phyloP scores from a whole-genome alignment of 2,888 invertebrate genomes.

The Lasioglossum lativentre region DNA sequence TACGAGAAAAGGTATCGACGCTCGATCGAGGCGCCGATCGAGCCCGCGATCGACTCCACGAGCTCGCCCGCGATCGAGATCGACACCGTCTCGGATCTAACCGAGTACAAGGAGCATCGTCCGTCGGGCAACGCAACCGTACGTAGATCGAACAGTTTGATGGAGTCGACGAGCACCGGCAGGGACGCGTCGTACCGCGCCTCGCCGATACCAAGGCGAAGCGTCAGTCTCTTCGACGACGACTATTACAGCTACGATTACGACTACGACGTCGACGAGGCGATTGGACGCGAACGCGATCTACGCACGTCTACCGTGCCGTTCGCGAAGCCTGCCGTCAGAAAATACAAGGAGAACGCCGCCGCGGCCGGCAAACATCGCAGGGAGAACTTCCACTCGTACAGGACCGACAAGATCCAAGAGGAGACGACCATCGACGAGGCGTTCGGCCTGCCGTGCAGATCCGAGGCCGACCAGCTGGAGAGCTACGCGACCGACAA shows the following conservation, averaged over 20 bases:
- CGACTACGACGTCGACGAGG: constrained; percentile 60
- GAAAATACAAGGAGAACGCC: constrained; percentile 75
- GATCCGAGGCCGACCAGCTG: constrained; percentile 30
- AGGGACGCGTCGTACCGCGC: constrained; percentile 62
- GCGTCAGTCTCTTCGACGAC: constrained; percentile 80
- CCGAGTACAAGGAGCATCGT: constrained; percentile 73
- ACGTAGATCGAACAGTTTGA: constrained; percentile 79
- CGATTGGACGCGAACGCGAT: constrained; percentile 1
- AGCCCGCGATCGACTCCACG: background rate
- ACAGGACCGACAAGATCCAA: constrained; percentile 80
- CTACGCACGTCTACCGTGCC: constrained; percentile 22
- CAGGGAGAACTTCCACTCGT: constrained; percentile 72
- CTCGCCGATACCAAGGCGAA: constrained; percentile 74
- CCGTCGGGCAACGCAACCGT: constrained; percentile 75
- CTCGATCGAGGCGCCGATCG: constrained; percentile 61
- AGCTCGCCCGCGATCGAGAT: constrained; percentile 26
- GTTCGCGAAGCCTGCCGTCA: constrained; percentile 60
- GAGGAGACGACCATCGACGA: constrained; percentile 78
- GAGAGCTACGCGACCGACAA: constrained; percentile 40
- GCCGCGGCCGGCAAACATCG: constrained; percentile 51
- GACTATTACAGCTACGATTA: constrained; percentile 40
- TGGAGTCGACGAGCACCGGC: constrained; percentile 69
- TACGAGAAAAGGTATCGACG: constrained; percentile 72
- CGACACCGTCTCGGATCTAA: constrained; percentile 56
- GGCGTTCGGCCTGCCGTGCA: background rate